Evolutionary conservation across 2,888 invertebrate species (phyloP).

Genomic region (Bombylius major): DNA sequence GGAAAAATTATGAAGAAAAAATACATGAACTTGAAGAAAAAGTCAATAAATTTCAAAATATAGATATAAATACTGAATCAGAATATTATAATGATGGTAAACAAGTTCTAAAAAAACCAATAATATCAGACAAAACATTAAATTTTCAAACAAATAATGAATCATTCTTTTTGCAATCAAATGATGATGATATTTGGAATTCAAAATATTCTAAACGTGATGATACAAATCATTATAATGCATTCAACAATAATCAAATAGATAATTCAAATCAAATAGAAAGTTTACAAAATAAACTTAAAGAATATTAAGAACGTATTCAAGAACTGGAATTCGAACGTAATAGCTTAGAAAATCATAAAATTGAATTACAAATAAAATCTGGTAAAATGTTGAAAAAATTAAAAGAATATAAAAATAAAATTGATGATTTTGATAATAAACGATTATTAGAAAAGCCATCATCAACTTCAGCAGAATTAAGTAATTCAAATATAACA

Average conservation of each 20-base stretch:
- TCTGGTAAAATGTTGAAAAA: conserved; percentile 69
- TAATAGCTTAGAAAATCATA: conserved; percentile 45
- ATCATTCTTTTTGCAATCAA: conserved; percentile 2
- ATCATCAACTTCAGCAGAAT: conserved; percentile 36
- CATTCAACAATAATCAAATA: too few relatives aligned
- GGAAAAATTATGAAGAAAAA: conserved; percentile 21
- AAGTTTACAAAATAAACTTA: conserved; percentile 35
- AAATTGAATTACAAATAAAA: conserved; percentile 53
- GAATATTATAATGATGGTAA: conserved; percentile 7
- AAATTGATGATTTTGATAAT: conserved; percentile 39
- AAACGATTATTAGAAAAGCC: conserved; percentile 1
- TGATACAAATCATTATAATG: too few relatives aligned
- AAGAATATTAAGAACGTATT: conserved; percentile 47
- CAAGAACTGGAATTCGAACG: conserved; percentile 45
- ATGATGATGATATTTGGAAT: conserved; percentile 44
- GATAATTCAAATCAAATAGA: conserved; percentile 1
- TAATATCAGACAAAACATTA: conserved; percentile 42
- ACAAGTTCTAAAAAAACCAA: conserved; percentile 33
- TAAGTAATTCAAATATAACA: conserved; percentile 57
- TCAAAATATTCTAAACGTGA: too few relatives aligned
- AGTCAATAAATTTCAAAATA: not conserved
- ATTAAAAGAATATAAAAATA: conserved; percentile 66
- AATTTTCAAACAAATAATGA: too few relatives aligned
- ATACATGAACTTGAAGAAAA: conserved; percentile 15
- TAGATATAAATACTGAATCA: not conserved